These are phyloP conservation scores for Ochropacha duplaris DNA, from an alignment of 2,888 invertebrate species.

Conservation along the genomic window DNA sequence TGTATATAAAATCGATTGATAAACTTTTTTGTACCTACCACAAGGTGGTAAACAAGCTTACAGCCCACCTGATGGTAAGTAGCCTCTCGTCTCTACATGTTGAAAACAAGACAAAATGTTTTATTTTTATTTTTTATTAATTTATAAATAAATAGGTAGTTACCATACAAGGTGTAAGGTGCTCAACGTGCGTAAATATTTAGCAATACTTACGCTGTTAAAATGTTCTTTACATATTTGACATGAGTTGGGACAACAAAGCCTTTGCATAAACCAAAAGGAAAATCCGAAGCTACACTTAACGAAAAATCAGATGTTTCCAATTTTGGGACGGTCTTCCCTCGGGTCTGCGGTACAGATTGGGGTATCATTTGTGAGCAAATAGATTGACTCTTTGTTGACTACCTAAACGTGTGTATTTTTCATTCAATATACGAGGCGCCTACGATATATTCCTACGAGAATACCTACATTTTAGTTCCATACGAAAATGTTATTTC, in stretches of 20 bases:
- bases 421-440: slow-evolving; percentile 8
- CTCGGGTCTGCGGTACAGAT: slow-evolving; percentile 22
- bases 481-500: slow-evolving; percentile 22
- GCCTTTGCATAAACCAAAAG: slow-evolving; percentile 22
- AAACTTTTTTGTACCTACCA: too few species aligned
- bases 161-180: background rate
- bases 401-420: background rate
- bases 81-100: too few species aligned
- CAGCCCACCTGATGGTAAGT: too few species aligned
- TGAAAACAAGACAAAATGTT: too few species aligned
- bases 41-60: too few species aligned
- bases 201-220: background rate
- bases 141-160: too few species aligned
- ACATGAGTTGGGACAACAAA: slow-evolving; percentile 14
- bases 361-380: slow-evolving; percentile 31
- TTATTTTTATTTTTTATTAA: too few species aligned
- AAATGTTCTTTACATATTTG: slow-evolving; percentile 7
- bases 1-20: too few species aligned
- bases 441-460: slow-evolving; percentile 13
- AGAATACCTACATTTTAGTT: slow-evolving; percentile 25
- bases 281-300: slow-evolving; percentile 34
- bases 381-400: slow-evolving; percentile 34
- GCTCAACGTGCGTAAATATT: too few species aligned
- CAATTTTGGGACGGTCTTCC: slow-evolving; percentile 37
- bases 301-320: slow-evolving; percentile 42